Conservation (phyloP, 1,140 invertebrate genomes). For the Atta colombica region DNA sequence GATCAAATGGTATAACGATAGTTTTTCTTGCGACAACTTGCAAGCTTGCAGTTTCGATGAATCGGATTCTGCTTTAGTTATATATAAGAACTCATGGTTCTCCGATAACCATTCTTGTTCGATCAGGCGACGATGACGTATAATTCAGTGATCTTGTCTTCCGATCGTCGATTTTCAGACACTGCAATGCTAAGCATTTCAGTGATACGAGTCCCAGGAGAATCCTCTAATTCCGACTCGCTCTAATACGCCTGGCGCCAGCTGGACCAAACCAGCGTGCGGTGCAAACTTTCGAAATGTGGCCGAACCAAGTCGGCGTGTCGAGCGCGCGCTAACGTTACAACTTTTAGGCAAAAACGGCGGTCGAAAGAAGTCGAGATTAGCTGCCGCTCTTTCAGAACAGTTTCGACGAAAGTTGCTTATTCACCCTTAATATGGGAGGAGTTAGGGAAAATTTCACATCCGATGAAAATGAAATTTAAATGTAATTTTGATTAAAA, state of each 20-base stretch:
- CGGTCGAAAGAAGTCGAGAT: slow-evolving; percentile 21
- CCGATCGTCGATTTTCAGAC: background rate
- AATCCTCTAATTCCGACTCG: slow-evolving; percentile 42
- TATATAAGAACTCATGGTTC: background rate
- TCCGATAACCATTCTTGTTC: slow-evolving; percentile 25
- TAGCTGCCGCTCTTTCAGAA: background rate
- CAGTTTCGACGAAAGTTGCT: slow-evolving; percentile 13
- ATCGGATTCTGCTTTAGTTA: slow-evolving; percentile 7
- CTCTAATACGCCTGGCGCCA: slow-evolving; percentile 44
- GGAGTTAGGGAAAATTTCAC: slow-evolving; percentile 20
- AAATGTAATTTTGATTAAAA: slow-evolving; percentile 24
- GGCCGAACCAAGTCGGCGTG: slow-evolving; percentile 30
- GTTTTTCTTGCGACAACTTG: slow-evolving; percentile 15
- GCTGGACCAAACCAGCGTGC: slow-evolving; percentile 48
- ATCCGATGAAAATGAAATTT: background rate
- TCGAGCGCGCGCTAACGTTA: slow-evolving; percentile 13
- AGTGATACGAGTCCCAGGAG: background rate
- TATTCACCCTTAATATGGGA: slow-evolving; percentile 21
- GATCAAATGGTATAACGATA: too few species aligned
- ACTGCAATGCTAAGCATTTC: slow-evolving; percentile 49
- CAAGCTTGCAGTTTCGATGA: slow-evolving; percentile 32
- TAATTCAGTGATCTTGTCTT: slow-evolving; percentile 17
- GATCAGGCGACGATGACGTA: slow-evolving; percentile 25
- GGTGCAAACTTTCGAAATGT: slow-evolving; percentile 64
- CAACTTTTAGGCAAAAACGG: slow-evolving; percentile 39